Percentiles rank a stretch among this genome's conserved stretches.
Evolutionary conservation across 1,140 invertebrate genomes (phyloP).

Genomic region (Stenopsyche tienmushanensis): DNA sequence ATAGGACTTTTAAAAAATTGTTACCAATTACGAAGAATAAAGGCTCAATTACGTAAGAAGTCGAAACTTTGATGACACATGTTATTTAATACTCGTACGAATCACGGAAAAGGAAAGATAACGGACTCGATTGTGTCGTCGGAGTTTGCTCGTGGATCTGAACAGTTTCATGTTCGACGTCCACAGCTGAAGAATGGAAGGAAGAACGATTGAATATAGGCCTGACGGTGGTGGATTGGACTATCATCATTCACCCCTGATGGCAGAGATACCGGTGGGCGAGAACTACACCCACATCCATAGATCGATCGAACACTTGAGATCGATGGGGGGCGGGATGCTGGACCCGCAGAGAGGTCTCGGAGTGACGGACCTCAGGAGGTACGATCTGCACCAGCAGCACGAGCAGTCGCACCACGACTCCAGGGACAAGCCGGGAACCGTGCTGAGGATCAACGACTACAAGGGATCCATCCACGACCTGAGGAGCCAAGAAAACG

Average conservation of each 20-base stretch:
- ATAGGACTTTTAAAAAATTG: not conserved
- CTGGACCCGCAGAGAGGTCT: conserved; percentile 55
- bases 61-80: not conserved
- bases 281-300: conserved; percentile 66
- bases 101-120: no score
- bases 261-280: conserved; percentile 60
- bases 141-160: no score
- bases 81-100: not conserved
- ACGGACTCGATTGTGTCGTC: no score
- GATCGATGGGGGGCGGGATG: conserved; percentile 60
- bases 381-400: conserved; percentile 54
- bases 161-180: not conserved
- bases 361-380: conserved; percentile 55
- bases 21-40: not conserved
- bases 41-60: not conserved
- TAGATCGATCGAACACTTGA: conserved; percentile 66
- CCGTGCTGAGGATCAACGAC: conserved; percentile 54
- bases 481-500: conserved; percentile 52
- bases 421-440: conserved; percentile 53
- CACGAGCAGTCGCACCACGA: conserved; percentile 51
- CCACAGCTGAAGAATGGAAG: conserved; percentile 56
- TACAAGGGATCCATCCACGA: conserved; percentile 54
- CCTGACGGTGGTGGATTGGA: conserved; percentile 58
- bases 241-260: conserved; percentile 62
- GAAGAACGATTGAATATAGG: conserved; percentile 59